Conservation (phyloP, 2,888 invertebrate genomes). For the Tetheella fluctuosa region DNA sequence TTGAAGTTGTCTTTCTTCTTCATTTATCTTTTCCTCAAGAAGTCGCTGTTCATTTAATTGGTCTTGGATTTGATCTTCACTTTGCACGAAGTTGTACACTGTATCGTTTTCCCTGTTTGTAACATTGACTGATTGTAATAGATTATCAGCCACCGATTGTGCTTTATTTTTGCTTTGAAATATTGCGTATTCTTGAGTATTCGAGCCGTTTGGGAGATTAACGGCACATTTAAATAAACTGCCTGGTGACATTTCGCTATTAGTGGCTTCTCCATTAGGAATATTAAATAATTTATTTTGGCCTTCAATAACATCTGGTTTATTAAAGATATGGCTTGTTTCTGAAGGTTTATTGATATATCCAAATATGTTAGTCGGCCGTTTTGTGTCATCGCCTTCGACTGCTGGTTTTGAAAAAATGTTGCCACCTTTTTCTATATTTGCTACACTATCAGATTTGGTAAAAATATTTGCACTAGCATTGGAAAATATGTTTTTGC, state of each 20-base stretch:
- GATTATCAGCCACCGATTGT: conserved; percentile 63
- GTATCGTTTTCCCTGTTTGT: conserved; percentile 40
- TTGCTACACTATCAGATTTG: conserved; percentile 41
- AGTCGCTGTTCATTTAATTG: conserved; percentile 33
- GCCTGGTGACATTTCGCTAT: conserved; percentile 58
- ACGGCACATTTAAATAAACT: conserved; percentile 69
- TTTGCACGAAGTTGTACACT: conserved; percentile 64
- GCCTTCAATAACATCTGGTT: conserved; percentile 29
- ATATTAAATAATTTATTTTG: conserved; percentile 41
- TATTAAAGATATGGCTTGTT: conserved; percentile 38
- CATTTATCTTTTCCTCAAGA: conserved; percentile 46
- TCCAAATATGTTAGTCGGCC: conserved; percentile 59
- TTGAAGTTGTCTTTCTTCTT: conserved; percentile 47
- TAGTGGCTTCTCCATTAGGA: conserved; percentile 50
- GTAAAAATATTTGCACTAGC: conserved; percentile 39
- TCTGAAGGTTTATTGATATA: conserved; percentile 47
- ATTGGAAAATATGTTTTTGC: conserved; percentile 15
- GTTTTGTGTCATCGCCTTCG: conserved; percentile 36
- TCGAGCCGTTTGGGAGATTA: conserved; percentile 44
- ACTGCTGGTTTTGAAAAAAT: conserved; percentile 54
- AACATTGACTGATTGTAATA: conserved; percentile 58
- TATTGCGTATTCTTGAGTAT: conserved; percentile 58
- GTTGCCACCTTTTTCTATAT: conserved; percentile 38
- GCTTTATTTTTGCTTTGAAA: conserved; percentile 72
- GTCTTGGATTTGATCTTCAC: conserved; percentile 43